These are phyloP conservation scores for Montipora capitata DNA, from an alignment of 92 coral and sea anemone genomes.

Conservation along the genomic window DNA sequence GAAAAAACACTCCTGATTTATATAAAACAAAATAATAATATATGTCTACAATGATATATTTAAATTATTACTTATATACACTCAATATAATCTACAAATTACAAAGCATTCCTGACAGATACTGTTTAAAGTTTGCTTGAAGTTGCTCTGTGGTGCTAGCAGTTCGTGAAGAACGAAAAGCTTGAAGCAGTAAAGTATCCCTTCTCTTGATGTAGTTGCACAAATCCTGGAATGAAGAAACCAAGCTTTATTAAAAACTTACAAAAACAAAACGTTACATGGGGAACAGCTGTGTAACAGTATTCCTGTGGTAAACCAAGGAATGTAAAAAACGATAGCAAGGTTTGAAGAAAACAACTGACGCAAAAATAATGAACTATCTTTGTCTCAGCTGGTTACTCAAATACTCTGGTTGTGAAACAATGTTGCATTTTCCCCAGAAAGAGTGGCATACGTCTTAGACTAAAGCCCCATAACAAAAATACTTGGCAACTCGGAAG, in stretches of 20 bases:
- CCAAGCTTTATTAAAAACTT: background rate
- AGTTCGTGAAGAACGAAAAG: slow-evolving; percentile 92
- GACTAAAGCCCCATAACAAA: too few species aligned
- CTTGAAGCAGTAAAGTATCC: slow-evolving; percentile 94
- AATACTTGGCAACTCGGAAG: too few species aligned
- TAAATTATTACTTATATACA: background rate
- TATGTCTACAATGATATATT: slow-evolving; percentile 2
- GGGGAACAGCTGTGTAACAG: too few species aligned
- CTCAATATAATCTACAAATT: slow-evolving; percentile 41
- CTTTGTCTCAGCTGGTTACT: too few species aligned
- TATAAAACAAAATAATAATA: slow-evolving; percentile 29
- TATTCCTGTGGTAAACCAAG: too few species aligned
- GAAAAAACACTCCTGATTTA: background rate
- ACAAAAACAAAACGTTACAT: too few species aligned
- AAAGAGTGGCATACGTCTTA: too few species aligned
- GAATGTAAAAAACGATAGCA: too few species aligned
- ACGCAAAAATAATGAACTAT: too few species aligned
- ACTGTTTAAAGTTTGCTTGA: slow-evolving; percentile 92
- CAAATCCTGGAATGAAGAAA: slow-evolving; percentile 73
- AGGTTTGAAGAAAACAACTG: too few species aligned
- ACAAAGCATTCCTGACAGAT: slow-evolving; percentile 86
- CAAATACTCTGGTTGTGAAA: too few species aligned
- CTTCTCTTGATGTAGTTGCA: slow-evolving; percentile 83
- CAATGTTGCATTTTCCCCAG: too few species aligned
- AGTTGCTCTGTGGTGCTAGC: slow-evolving; percentile 88